Conservation (phyloP, 2,888 invertebrate species). For the Zeuzera pyrina region DNA sequence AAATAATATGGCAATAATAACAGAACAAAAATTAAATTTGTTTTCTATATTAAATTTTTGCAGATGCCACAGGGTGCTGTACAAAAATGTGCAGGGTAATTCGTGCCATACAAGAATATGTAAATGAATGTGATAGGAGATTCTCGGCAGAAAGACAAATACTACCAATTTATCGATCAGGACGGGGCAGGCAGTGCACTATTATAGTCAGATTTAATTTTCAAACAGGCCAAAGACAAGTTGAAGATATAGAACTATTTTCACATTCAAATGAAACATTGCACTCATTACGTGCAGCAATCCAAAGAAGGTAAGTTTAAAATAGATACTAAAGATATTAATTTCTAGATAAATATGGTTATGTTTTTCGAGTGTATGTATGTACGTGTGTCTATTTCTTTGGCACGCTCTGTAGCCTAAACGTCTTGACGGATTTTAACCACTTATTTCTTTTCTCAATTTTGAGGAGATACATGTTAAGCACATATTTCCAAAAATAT, state of each 20-base stretch:
- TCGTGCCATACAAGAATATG: constrained; percentile 95
- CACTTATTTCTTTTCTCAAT: not conserved
- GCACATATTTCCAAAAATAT: too few relatives aligned
- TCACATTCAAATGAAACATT: constrained; percentile 97
- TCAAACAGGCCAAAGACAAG: constrained; percentile 88
- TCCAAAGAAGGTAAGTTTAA: constrained; percentile 79
- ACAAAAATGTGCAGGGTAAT: constrained; percentile 91
- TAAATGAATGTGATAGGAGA: constrained; percentile 93
- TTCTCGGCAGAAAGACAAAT: constrained; percentile 91
- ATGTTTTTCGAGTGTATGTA: too few relatives aligned
- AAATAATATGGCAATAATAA: too few relatives aligned
- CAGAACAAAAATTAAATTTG: too few relatives aligned
- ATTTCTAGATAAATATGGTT: not conserved
- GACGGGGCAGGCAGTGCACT: constrained; percentile 90
- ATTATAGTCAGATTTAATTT: constrained; percentile 85
- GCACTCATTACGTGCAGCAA: constrained; percentile 85
- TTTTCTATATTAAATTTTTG: constrained; percentile 17
- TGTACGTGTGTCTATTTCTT: too few relatives aligned
- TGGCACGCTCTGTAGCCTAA: too few relatives aligned
- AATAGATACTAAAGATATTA: not conserved
- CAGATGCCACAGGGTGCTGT: constrained; percentile 57
- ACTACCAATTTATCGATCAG: constrained; percentile 91
- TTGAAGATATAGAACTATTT: constrained; percentile 92
- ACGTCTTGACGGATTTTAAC: too few relatives aligned
- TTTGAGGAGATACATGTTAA: too few relatives aligned